Base-by-base conservation (phyloP, 2,888 invertebrate genomes). In the Spilarctia lutea region DNA sequence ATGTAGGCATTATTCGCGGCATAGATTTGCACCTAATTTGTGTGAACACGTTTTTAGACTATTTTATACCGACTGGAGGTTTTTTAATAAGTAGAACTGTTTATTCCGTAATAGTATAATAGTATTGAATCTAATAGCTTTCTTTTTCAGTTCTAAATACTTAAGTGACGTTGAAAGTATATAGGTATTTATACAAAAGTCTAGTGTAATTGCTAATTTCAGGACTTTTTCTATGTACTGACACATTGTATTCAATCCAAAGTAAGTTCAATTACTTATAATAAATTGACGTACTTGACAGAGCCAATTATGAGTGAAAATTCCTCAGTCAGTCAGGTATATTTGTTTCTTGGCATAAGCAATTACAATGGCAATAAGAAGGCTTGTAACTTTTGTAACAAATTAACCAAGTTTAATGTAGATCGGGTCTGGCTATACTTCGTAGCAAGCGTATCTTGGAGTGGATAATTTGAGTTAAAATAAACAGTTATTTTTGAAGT, bases 1-100 rank as follows among this genome's bases (percentile, higher is more conserved):
- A 86, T 85, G 83, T 85, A 78, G 81, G 77, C 76, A 35, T 83
- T 85, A 78, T 73, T 81, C 85, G 86, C 80, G 81, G 83, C 69
- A n/a, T 45, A 74, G 70, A 77, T 81, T 79, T 76, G 81, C 73
- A 84, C 75, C 67, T 74, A 68, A 81, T 80, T 83, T 81, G 73
- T 77, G 71, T 35, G 71, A 71, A 75, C 81, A 85, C 78, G 83
- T 69, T 75, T 85, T 74, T 56, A 52, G 77, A 69, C 30, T 45
- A 72, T 79, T 80, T 71, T 33, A 72, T 71, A 65, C 71, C 71
- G 77, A 75, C 33, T 42, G 27, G 16, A 45, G 48, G n/a, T 3
- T 8, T 45, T 45, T 71, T 56, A 35, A 30, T 56, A 39, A 60
- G n/a, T 16, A 42, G n/a, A 27, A 18, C 27, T 45, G 20, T 20